Conservation (phyloP, 2,113 vertebrate species). For the Ceyx cyanopectus region DNA sequence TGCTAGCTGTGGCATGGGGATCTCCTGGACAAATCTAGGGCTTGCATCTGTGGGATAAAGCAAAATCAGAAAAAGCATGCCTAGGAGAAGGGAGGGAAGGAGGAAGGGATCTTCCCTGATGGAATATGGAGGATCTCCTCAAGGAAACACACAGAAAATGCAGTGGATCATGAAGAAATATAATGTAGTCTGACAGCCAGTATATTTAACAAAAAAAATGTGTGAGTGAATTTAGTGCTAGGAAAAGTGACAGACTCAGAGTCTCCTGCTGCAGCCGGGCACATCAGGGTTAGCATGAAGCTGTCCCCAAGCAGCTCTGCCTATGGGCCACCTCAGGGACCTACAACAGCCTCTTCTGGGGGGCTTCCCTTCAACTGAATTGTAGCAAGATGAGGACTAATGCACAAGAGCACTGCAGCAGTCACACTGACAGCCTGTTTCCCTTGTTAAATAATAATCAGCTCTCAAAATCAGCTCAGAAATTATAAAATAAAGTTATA, state of each 20-base stretch:
- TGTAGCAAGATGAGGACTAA: not conserved
- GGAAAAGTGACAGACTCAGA: conserved; percentile 34
- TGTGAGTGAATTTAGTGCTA: conserved; percentile 17
- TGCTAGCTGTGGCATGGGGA: not conserved
- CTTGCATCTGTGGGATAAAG: not conserved
- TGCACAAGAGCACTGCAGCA: not conserved
- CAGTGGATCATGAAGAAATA: conserved; percentile 44
- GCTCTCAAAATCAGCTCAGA: conserved; percentile 54
- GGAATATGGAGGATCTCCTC: not conserved
- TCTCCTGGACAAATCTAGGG: not conserved
- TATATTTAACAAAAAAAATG: conserved; percentile 5
- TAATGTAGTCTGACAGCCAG: conserved; percentile 48
- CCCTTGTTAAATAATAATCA: conserved; percentile 60
- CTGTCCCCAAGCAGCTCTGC: not conserved
- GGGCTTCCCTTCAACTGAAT: not conserved
- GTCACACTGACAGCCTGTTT: not conserved
- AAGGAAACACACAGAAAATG: conserved; percentile 18
- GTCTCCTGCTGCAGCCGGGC: not conserved
- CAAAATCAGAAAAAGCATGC: not conserved
- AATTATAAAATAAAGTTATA: conserved; percentile 67
- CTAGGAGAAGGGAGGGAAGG: not conserved
- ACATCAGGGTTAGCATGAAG: not conserved
- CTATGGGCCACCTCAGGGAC: not conserved
- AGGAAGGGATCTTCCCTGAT: not conserved
- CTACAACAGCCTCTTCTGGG: not conserved